Evolutionary conservation across 2,797 vertebrate genomes (phyloP).

Genomic region (Miichthys miiuy): DNA sequence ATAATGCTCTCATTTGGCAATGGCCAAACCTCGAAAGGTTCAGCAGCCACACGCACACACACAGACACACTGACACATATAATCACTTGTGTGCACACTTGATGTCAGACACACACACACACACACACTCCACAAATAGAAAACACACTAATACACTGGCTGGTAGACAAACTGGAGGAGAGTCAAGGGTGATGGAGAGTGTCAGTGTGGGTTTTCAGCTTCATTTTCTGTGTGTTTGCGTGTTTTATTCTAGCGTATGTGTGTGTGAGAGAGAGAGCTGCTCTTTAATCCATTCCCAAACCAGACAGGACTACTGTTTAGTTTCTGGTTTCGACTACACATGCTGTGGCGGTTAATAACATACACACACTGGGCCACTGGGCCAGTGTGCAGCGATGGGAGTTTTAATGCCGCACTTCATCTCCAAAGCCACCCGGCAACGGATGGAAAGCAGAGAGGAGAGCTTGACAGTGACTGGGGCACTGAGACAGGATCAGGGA

Average conservation of each 20-base stretch:
- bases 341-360: slow-evolving; percentile 58
- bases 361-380: slow-evolving; percentile 46
- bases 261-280: slow-evolving; percentile 38
- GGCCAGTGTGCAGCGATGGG: slow-evolving; percentile 35
- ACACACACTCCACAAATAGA: slow-evolving; percentile 29
- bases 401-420: slow-evolving; percentile 70
- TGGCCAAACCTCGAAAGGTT: slow-evolving; percentile 76
- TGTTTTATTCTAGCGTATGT: neutral
- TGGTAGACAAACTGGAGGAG: slow-evolving; percentile 77
- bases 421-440: slow-evolving; percentile 59
- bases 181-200: slow-evolving; percentile 75
- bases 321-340: slow-evolving; percentile 62
- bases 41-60: slow-evolving; percentile 44
- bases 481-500: slow-evolving; percentile 45
- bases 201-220: slow-evolving; percentile 63
- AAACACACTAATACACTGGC: slow-evolving; percentile 70
- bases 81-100: slow-evolving; percentile 47
- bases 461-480: slow-evolving; percentile 56
- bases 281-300: slow-evolving; percentile 73
- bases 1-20: slow-evolving; percentile 87
- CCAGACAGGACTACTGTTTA: slow-evolving; percentile 61
- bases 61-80: slow-evolving; percentile 29
- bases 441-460: slow-evolving; percentile 55
- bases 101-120: slow-evolving; percentile 42
- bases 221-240: slow-evolving; percentile 40